These are phyloP conservation scores for Dilophus febrilis DNA, from an alignment of 2,888 invertebrate genomes.

Conservation along the genomic window DNA sequence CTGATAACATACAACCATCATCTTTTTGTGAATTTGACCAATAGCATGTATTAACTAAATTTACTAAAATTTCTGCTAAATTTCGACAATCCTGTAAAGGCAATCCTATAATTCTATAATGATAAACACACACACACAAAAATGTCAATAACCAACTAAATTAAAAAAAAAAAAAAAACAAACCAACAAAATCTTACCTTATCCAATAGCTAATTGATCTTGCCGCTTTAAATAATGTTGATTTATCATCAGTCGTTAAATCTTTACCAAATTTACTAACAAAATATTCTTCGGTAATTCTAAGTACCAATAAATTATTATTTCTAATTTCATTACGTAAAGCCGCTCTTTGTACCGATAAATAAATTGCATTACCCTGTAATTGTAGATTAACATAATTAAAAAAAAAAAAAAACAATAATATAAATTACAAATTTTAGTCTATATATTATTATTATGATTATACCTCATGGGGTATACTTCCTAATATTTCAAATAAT, in stretches of 20 bases:
- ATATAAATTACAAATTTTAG: slow-evolving; percentile 7
- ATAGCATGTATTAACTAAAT: slow-evolving; percentile 29
- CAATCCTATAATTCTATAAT: slow-evolving; percentile 22
- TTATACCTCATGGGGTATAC: slow-evolving; percentile 85
- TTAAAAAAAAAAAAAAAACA: too few relatives aligned
- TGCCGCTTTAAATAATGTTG: slow-evolving; percentile 35
- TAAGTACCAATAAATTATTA: slow-evolving; percentile 22
- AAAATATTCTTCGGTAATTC: slow-evolving; percentile 24
- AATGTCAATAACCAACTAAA: too few relatives aligned
- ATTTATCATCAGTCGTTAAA: slow-evolving; percentile 30
- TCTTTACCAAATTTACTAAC: slow-evolving; percentile 20
- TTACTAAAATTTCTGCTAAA: slow-evolving; percentile 27
- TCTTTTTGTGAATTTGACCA: slow-evolving; percentile 24
- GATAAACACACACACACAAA: too few relatives aligned
- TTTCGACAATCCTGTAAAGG: slow-evolving; percentile 25
- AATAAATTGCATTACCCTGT: slow-evolving; percentile 24
- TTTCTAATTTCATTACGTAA: slow-evolving; percentile 25
- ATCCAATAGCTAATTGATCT: slow-evolving; percentile 45
- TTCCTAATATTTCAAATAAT: slow-evolving; percentile 66
- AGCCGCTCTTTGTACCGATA: slow-evolving; percentile 24
- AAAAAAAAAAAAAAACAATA: not conserved
- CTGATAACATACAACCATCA: slow-evolving; percentile 33
- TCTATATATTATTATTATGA: too few relatives aligned
- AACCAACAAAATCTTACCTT: slow-evolving; percentile 27
- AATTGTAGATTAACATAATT: too few relatives aligned